Evolutionary conservation across 1,140 invertebrate species (phyloP), one percentile per base, ranked within the genome.

Genomic region (Calosoma granatense): DNA sequence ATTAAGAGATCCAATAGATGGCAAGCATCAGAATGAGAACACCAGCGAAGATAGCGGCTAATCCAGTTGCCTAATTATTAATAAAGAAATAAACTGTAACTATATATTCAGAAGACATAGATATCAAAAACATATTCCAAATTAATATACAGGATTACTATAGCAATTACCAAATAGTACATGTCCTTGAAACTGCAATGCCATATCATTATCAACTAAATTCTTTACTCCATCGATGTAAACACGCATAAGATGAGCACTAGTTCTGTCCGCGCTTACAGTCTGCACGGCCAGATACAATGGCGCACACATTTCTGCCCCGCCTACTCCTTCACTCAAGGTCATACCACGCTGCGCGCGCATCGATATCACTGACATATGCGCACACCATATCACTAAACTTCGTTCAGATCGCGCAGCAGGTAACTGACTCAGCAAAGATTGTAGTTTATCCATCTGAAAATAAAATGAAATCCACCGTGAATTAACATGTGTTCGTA

Each of bases 401-500:
- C 41, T 47, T 12, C 17, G 9, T 17, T 47, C 41, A 11, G 15
- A 17, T 17, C 15, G 6, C 17, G 9, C 3, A 4, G 6, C 41
- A 12, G 41, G 41, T 47, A 47, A 47, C 17, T 47, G 41, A 47
- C 17, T 47, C 3, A 47, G 15, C 17, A 47, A 47, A 11, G 9
- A 47, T 17, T 47, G 41, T 47, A 47, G 15, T 47, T 47, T 47
- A 47, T 47, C 41, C 17, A 17, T 47, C 41, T 47, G 17, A 17
- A 47, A 12, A 47, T 47, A 11, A 12, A 4, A 47, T 47, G 3
- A 17, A 47, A 11, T 36, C n/a, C n/a, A n/a, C n/a, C n/a, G n/a
- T n/a, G n/a, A n/a, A n/a, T n/a, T n/a, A n/a, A n/a, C n/a, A n/a
- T n/a, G n/a, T n/a, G n/a, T n/a, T n/a, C n/a, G n/a, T 47, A 47